Evolutionary conservation across 1,140 invertebrate species (phyloP), one percentile per base, ranked within the genome.

Genomic region (Tetramorium parvispinum): DNA sequence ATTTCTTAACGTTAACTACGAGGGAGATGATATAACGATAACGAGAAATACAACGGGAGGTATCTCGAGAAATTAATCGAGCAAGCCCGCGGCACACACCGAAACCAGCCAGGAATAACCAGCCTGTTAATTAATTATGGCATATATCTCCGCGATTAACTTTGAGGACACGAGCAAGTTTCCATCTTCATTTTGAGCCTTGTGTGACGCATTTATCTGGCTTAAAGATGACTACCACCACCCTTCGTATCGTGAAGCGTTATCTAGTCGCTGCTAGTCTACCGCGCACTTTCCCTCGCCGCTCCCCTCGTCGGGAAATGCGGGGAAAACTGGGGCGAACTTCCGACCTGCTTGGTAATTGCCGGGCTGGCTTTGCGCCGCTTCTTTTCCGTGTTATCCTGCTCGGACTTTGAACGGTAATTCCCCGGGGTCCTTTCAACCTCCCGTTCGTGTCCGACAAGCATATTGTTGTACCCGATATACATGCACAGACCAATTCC

Each of bases 311-410:
- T 21, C 24, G 59, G 37, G 16, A 65, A 88, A 77, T 68, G 53
- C 37, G 27, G 8, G 37, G 71, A 65, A 88, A 89, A 89, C 76
- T 89, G 49, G 76, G 76, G 24, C 83, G 53, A 89, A 88, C 51
- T 88, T 73, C 87, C 53, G 40, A 81, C 66, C n/a, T 32, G 68
- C 53, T 49, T 73, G 46, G 70, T 86, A 88, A 89, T 88, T 86
- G 88, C 70, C 68, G 53, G 40, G 53, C 16, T 57, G 49, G 66
- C 27, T 88, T 68, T 73, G 13, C 73, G n/a, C 21, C n/a, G 51
- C 16, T 63, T 75, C 68, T 86, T 82, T 86, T 76, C n/a, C 27
- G 43, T 37, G 53, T 70, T 85, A 51, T 71, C 61, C 55, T 21
- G 40, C 40, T 87, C 53, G 13, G 32, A 88, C 49, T 40, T 37